Evolutionary conservation across 1,140 invertebrate species (phyloP).

Genomic region (Papilio xuthus): DNA sequence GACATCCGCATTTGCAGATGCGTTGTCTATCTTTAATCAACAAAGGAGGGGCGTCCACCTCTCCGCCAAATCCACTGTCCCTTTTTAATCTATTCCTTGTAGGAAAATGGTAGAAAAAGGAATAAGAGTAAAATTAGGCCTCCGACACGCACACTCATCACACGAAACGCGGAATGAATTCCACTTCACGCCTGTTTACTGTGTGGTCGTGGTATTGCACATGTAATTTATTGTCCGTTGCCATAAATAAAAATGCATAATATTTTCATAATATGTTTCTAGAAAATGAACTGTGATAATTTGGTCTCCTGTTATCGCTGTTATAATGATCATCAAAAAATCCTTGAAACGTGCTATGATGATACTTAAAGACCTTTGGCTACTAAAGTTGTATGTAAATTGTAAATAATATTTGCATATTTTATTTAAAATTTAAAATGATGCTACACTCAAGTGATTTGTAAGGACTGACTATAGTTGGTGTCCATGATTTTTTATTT

Average conservation of each 20-base stretch:
- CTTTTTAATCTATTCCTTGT: too few species aligned
- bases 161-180: too few species aligned
- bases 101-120: too few species aligned
- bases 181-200: too few species aligned
- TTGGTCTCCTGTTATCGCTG: background rate
- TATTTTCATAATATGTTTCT: background rate
- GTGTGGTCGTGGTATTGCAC: background rate
- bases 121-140: too few species aligned
- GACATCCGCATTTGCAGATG: too few species aligned
- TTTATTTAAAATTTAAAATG: conserved; percentile 3
- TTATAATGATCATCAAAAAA: conserved; percentile 1
- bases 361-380: background rate
- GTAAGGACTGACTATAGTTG: background rate
- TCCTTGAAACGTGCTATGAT: background rate
- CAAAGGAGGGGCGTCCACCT: too few species aligned
- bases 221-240: background rate
- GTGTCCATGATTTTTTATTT: conserved; percentile 1
- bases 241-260: background rate
- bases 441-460: conserved; percentile 3
- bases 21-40: too few species aligned
- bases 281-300: background rate
- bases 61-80: too few species aligned
- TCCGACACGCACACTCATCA: too few species aligned
- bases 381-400: conserved; percentile 2
- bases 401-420: background rate